phyloP scores from a whole-genome alignment of 2,113 vertebrate species.

The Peucedramus taeniatus region DNA sequence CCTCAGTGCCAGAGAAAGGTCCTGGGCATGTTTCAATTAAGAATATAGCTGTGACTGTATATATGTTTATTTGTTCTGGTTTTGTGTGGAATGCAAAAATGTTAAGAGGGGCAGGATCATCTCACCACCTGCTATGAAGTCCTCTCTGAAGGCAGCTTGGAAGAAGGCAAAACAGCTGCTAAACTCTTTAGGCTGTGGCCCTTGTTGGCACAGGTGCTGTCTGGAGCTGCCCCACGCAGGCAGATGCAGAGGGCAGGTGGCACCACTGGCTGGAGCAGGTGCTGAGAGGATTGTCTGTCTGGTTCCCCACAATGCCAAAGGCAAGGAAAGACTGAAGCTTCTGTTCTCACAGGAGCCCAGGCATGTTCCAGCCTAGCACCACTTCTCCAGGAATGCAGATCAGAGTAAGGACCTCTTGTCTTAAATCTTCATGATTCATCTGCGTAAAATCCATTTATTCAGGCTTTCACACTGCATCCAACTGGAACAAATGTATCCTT shows the following conservation, averaged over 20 bases:
- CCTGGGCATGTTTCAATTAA: not conserved
- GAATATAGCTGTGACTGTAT: not conserved
- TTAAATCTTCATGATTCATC: not conserved
- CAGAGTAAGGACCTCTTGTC: not conserved
- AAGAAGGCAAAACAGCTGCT: not conserved
- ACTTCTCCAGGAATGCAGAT: rapidly evolving
- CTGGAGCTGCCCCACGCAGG: rapidly evolving
- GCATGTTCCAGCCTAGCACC: rapidly evolving
- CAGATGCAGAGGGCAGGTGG: not conserved
- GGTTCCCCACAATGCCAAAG: not conserved
- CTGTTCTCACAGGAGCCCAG: rapidly evolving
- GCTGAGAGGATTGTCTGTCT: not conserved
- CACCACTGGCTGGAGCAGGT: not conserved
- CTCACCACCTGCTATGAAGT: not conserved
- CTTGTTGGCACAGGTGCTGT: not conserved
- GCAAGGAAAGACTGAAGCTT: not conserved
- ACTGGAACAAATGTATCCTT: not conserved
- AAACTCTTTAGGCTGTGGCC: not conserved
- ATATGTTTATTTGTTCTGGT: not conserved
- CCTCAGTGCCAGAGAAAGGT: not conserved
- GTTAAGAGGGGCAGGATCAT: not conserved
- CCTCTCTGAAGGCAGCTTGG: not conserved
- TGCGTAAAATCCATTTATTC: slow-evolving; percentile 2
- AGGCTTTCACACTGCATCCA: not conserved
- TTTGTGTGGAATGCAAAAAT: not conserved